Percentiles rank a stretch among this genome's conserved stretches.
Conservation (phyloP, 2,888 invertebrate genomes). For the Cephus pulcher region DNA sequence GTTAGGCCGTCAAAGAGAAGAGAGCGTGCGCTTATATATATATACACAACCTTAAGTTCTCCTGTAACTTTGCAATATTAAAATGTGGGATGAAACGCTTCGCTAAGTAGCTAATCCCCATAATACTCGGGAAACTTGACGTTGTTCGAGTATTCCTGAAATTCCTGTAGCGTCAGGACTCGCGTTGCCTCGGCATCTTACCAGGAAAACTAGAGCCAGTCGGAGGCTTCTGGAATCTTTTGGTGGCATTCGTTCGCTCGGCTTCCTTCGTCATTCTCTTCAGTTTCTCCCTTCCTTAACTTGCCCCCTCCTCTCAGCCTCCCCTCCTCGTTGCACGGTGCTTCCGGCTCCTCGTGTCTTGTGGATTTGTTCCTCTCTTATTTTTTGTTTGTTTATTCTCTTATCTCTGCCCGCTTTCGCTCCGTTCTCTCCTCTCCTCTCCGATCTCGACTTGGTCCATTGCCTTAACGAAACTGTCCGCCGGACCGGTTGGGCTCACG, state of each 20-base stretch:
- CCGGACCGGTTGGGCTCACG: constrained; percentile 27
- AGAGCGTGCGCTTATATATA: too few species aligned
- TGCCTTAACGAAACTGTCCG: constrained; percentile 47
- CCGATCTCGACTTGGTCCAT: constrained; percentile 28
- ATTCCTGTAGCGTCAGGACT: not conserved
- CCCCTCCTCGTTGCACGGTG: not conserved
- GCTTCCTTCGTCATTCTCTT: not conserved
- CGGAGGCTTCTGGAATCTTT: not conserved
- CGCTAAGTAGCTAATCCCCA: not conserved
- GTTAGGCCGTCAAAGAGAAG: not conserved
- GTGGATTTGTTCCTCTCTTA: not conserved
- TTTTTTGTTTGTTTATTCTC: constrained; percentile 5
- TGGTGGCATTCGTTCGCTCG: not conserved
- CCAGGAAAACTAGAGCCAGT: not conserved
- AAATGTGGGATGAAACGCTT: not conserved
- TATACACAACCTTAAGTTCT: not conserved
- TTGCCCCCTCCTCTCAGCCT: too few species aligned
- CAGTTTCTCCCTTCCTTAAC: not conserved
- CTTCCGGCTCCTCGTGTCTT: constrained; percentile 16
- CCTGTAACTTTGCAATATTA: not conserved
- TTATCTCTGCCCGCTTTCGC: constrained; percentile 4
- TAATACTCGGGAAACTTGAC: not conserved
- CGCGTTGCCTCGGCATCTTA: not conserved
- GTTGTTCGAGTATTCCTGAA: not conserved
- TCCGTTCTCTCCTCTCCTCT: constrained; percentile 24